Conservation (phyloP, 2,113 vertebrate species). For the Camelus dromedarius region DNA sequence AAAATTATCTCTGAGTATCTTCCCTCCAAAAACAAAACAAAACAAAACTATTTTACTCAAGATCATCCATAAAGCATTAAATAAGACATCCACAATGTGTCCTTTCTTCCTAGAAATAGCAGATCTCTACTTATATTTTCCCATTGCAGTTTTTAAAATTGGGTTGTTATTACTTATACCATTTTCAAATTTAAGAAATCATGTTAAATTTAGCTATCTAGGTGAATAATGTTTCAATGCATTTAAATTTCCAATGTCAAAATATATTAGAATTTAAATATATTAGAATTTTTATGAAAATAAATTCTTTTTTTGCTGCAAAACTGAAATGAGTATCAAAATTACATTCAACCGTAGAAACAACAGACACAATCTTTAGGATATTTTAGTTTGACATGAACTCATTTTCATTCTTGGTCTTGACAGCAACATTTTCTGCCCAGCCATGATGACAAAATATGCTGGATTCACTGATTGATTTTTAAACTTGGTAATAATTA, state of each 20-base stretch:
- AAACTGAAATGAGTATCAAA: conserved; percentile 67
- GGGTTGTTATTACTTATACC: not conserved
- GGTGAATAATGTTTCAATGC: not conserved
- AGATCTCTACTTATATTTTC: not conserved
- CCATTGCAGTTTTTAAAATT: not conserved
- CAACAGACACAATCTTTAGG: conserved; percentile 52
- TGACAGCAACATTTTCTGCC: conserved; percentile 61
- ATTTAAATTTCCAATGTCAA: conserved; percentile 44
- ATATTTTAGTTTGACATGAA: conserved; percentile 46
- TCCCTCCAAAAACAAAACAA: not conserved
- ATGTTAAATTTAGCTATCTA: not conserved
- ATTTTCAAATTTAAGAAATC: conserved; percentile 28
- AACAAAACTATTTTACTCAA: not conserved
- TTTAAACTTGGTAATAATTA: conserved; percentile 79
- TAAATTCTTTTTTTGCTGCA: conserved; percentile 52
- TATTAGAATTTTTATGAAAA: conserved; percentile 78
- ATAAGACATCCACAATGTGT: not conserved
- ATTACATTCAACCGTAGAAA: conserved; percentile 60
- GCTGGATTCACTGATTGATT: conserved; percentile 60
- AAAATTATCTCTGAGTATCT: not conserved
- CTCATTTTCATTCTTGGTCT: conserved; percentile 69
- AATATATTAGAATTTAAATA: conserved; percentile 60
- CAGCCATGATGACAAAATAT: conserved; percentile 37
- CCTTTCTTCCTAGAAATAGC: not conserved
- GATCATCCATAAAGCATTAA: not conserved